Conservation (phyloP, 2,888 invertebrate species). For the Ptilodon capucinus region DNA sequence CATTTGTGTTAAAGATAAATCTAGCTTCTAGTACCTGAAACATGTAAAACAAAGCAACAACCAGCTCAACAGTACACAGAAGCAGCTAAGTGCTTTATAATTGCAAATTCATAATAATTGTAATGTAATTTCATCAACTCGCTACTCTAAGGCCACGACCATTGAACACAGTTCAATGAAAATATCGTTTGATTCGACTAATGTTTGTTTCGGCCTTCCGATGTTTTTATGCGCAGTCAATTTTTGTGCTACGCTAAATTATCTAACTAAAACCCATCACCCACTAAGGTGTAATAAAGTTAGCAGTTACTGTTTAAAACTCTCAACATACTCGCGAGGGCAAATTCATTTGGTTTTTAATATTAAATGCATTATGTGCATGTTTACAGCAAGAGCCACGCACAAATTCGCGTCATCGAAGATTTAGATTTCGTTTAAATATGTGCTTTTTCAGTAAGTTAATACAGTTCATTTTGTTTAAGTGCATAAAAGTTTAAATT, state of each 20-base stretch:
- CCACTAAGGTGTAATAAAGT: slow-evolving; percentile 3
- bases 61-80: not conserved
- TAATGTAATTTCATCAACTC: slow-evolving; percentile 27
- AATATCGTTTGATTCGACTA: slow-evolving; percentile 38
- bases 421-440: too few relatives aligned
- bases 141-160: slow-evolving; percentile 31
- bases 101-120: slow-evolving; percentile 15
- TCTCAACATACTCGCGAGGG: too few relatives aligned
- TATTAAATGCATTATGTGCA: too few relatives aligned
- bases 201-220: slow-evolving; percentile 41
- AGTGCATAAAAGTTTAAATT: too few relatives aligned
- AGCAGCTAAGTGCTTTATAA: not conserved
- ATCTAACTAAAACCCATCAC: slow-evolving; percentile 8
- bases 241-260: slow-evolving; percentile 13
- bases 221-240: slow-evolving; percentile 33
- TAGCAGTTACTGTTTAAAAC: too few relatives aligned
- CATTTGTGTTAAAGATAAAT: too few relatives aligned
- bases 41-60: not conserved
- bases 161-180: slow-evolving; percentile 26
- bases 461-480: too few relatives aligned
- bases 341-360: too few relatives aligned
- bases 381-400: too few relatives aligned
- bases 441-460: too few relatives aligned
- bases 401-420: too few relatives aligned
- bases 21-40: too few relatives aligned